Evolutionary conservation across 1,140 invertebrate species (phyloP).

Genomic region (Neodiprion fabricii): DNA sequence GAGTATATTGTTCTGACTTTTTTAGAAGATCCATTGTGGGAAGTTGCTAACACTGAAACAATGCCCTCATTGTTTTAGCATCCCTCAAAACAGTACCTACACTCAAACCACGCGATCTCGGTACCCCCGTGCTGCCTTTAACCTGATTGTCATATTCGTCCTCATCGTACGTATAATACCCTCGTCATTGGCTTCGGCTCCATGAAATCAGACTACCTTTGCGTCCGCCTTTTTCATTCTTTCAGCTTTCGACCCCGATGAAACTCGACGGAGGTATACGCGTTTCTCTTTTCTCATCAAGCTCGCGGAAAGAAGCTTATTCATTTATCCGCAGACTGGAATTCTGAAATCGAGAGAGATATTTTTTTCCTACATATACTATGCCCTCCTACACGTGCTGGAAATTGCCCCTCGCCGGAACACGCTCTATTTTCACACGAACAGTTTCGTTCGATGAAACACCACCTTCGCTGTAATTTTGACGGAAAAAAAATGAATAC

Average conservation of each 20-base stretch:
- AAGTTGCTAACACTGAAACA: conserved; percentile 3
- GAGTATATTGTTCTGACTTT: neutral
- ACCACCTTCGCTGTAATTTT: no score
- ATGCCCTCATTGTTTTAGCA: neutral
- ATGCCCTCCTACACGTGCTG: no score
- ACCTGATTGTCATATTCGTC: neutral
- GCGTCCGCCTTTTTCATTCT: neutral
- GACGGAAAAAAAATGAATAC: no score
- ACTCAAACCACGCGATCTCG: neutral
- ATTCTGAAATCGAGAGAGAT: no score
- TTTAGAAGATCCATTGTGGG: neutral
- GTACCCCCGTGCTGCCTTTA: neutral
- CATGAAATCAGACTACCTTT: neutral
- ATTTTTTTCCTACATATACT: no score
- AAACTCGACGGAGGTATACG: neutral
- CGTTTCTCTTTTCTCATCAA: neutral
- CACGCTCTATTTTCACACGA: no score
- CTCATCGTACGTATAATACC: no score
- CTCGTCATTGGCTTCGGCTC: neutral
- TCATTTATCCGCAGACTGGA: no score
- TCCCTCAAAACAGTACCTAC: neutral
- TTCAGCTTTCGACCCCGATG: neutral
- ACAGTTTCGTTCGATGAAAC: no score
- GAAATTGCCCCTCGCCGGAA: no score
- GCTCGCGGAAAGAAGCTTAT: neutral